These are phyloP conservation scores for Zhuqinia jingwanae DNA, from an alignment of 2,888 invertebrate species.

Conservation along the genomic window DNA sequence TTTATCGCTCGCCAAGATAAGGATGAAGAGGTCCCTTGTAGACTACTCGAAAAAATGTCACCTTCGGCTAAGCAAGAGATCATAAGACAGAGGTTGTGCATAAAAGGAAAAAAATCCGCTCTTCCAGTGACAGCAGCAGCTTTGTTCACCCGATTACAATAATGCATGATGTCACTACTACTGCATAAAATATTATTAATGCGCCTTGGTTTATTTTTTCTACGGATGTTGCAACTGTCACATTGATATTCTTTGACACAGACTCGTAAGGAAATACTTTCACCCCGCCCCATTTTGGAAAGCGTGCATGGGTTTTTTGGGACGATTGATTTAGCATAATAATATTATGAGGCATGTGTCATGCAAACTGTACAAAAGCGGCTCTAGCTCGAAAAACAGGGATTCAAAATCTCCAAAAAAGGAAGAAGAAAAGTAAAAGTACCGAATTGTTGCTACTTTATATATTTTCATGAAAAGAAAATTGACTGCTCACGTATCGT, in stretches of 20 bases:
- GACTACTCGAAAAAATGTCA: slow-evolving; percentile 20
- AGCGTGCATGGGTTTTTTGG: neutral
- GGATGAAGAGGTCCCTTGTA: neutral
- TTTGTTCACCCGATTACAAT: slow-evolving; percentile 20
- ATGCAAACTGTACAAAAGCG: neutral
- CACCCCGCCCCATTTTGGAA: neutral
- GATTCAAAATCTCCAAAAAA: slow-evolving; percentile 23
- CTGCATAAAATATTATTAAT: neutral
- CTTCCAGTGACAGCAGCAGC: neutral
- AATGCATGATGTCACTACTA: neutral
- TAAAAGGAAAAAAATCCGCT: neutral
- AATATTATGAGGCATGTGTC: slow-evolving; percentile 41
- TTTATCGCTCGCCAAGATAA: slow-evolving; percentile 10
- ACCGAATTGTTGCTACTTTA: slow-evolving; percentile 10
- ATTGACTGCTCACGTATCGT: neutral
- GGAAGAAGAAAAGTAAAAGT: neutral
- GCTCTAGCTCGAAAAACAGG: neutral
- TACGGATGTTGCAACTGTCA: neutral
- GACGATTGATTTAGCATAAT: slow-evolving; percentile 42
- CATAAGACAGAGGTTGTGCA: neutral
- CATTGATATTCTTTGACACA: neutral
- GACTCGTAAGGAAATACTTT: slow-evolving; percentile 8
- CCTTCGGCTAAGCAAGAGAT: slow-evolving; percentile 27
- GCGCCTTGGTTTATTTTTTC: neutral
- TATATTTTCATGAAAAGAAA: neutral